Base-by-base conservation (phyloP, 1,140 invertebrate genomes). In the Drosophila rhopaloa region DNA sequence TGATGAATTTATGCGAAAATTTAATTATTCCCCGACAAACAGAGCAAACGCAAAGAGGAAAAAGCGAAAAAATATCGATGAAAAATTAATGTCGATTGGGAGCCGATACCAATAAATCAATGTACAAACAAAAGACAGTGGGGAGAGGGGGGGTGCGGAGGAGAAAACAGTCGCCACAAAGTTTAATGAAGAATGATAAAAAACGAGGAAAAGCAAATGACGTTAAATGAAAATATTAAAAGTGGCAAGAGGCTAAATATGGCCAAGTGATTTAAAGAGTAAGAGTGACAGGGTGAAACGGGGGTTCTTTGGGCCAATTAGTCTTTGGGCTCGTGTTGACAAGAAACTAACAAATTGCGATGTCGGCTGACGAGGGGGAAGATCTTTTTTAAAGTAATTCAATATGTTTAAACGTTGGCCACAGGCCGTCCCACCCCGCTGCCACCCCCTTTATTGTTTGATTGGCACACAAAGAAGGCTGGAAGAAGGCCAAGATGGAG, bases 1-100 rank as follows among this genome's bases (percentile, higher is more conserved):
- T 88, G 84, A 83, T 89, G 79, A 89, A 88, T 88, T 88, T 89
- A 83, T 88, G 79, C 80, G 80, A 83, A 80, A 80, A 89, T 88
- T 88, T 88, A 88, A 88, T 83, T 88, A 88, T 88, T 83, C 73
- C 62, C 76, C 84, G 76, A 63, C 77, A 86, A 86, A 86, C 83
- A 82, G 70, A 79, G 48, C n/a, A 13, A 44, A 29, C 35, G 35
- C 3, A 43, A 57, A 24, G 60, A 40, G 19, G 47, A 50, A 55
- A 59, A 47, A 40, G 63, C 60, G 50, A 76, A 74, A 65, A 88
- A 88, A 72, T 76, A 83, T 68, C 76, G 79, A 66, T 88, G 79
- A 73, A 86, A 86, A 86, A 79, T 88, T 82, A 88, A 86, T 86
- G 83, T 81, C 83, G 67, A 88, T 86, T 88, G 82, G 79, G 71